Percentiles rank a stretch among this genome's conserved stretches.
These are phyloP conservation scores for Serranus cabrilla DNA, from an alignment of 2,797 vertebrate species.

Conservation along the genomic window DNA sequence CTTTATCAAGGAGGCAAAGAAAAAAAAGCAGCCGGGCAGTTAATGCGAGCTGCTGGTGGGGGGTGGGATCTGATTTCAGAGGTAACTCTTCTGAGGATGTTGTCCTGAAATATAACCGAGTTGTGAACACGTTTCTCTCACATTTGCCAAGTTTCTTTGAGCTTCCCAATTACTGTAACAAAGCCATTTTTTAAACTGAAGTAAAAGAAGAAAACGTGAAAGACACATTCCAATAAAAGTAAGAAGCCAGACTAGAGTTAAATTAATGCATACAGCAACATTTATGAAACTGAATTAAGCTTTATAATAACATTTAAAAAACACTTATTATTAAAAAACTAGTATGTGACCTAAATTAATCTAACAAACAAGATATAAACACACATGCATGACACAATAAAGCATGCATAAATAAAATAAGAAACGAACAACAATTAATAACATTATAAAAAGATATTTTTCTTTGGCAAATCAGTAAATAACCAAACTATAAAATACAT, in stretches of 20 bases:
- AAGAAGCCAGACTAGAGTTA: not conserved
- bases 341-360: not conserved
- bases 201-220: not conserved
- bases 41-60: slow-evolving; percentile 44
- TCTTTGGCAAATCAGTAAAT: not conserved
- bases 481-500: not conserved
- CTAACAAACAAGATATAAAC: not conserved
- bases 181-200: not conserved
- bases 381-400: not conserved
- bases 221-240: not conserved
- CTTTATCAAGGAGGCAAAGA: not conserved
- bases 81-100: slow-evolving; percentile 39
- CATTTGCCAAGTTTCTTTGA: slow-evolving; percentile 23
- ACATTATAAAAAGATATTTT: not conserved
- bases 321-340: not conserved
- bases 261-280: not conserved
- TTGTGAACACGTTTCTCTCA: slow-evolving; percentile 18
- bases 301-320: not conserved
- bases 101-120: slow-evolving; percentile 37
- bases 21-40: slow-evolving; percentile 38
- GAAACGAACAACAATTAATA: not conserved
- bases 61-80: slow-evolving; percentile 57
- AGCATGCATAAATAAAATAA: not conserved
- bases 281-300: not conserved
- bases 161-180: not conserved